phyloP scores from a whole-genome alignment of 2,888 invertebrate genomes.

The Microctonus aethiopoides region DNA sequence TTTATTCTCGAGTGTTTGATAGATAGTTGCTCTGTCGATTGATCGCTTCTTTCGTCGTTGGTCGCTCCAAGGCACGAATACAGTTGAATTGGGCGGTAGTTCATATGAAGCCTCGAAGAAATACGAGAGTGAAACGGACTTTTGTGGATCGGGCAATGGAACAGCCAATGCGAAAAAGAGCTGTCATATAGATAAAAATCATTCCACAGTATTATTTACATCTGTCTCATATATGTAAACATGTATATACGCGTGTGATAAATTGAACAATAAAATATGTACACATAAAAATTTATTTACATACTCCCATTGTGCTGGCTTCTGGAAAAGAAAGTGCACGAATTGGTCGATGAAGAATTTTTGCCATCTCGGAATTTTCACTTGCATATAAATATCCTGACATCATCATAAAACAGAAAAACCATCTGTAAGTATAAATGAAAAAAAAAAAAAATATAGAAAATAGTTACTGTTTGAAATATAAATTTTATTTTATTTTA shows the following conservation, averaged over 20 bases:
- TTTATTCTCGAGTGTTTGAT: constrained; percentile 70
- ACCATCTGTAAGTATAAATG: constrained; percentile 33
- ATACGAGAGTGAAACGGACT: constrained; percentile 78
- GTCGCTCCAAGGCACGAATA: constrained; percentile 47
- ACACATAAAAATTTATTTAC: constrained; percentile 35
- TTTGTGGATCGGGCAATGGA: constrained; percentile 76
- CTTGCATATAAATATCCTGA: constrained; percentile 31
- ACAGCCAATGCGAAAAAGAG: constrained; percentile 77
- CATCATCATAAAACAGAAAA: background rate
- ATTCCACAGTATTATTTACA: background rate
- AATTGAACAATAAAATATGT: background rate
- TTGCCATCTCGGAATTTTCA: constrained; percentile 57
- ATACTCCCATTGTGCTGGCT: constrained; percentile 62
- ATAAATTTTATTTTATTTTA: background rate
- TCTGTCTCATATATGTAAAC: too few species aligned
- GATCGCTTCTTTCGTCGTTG: constrained; percentile 67
- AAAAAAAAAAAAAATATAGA: background rate
- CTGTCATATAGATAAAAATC: constrained; percentile 61
- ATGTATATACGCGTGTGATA: too few species aligned
- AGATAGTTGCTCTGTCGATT: constrained; percentile 70
- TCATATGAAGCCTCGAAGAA: constrained; percentile 79
- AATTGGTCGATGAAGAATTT: constrained; percentile 60
- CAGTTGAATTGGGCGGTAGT: constrained; percentile 70
- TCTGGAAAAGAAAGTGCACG: constrained; percentile 61
- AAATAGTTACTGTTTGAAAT: background rate